A percentile compares a stretch with the other conserved stretches of the same genome.
Evolutionary conservation across 1,140 invertebrate species (phyloP).

Genomic region (Pectinophora gossypiella): DNA sequence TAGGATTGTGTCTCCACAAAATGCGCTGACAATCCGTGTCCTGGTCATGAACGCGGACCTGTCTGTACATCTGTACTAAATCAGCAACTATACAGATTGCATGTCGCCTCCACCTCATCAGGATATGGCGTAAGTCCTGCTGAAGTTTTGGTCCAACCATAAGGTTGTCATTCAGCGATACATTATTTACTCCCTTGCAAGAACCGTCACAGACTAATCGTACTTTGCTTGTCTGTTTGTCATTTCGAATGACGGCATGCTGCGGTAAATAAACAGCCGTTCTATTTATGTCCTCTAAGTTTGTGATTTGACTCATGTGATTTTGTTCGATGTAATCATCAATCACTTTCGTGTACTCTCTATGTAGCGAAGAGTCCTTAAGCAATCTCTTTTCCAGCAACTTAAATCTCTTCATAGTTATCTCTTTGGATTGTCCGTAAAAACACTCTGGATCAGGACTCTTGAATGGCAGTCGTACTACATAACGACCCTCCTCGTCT

Average conservation of each 20-base stretch:
- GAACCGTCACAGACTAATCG: slow-evolving; percentile 53
- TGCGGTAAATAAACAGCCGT: slow-evolving; percentile 11
- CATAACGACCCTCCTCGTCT: not conserved
- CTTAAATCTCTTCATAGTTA: slow-evolving; percentile 8
- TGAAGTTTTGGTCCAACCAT: slow-evolving; percentile 13
- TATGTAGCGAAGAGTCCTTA: not conserved
- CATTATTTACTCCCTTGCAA: slow-evolving; percentile 12
- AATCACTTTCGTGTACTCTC: slow-evolving; percentile 9
- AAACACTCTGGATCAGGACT: not conserved
- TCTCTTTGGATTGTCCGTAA: slow-evolving; percentile 4
- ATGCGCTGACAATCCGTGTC: slow-evolving; percentile 38
- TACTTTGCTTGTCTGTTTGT: slow-evolving; percentile 32
- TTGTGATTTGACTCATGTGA: slow-evolving; percentile 12
- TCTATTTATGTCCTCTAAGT: slow-evolving; percentile 3
- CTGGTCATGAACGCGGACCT: slow-evolving; percentile 24
- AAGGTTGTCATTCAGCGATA: slow-evolving; percentile 7
- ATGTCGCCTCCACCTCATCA: slow-evolving; percentile 43
- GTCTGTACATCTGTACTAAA: slow-evolving; percentile 44
- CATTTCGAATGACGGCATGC: slow-evolving; percentile 6
- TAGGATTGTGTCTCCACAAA: slow-evolving; percentile 29
- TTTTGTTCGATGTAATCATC: slow-evolving; percentile 7
- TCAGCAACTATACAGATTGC: no score
- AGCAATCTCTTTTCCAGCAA: slow-evolving; percentile 11
- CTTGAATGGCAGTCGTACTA: not conserved
- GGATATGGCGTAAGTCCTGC: slow-evolving; percentile 36